These are phyloP conservation scores for Drosophila vallismaia DNA, from an alignment of 2,888 invertebrate genomes.

Conservation along the genomic window DNA sequence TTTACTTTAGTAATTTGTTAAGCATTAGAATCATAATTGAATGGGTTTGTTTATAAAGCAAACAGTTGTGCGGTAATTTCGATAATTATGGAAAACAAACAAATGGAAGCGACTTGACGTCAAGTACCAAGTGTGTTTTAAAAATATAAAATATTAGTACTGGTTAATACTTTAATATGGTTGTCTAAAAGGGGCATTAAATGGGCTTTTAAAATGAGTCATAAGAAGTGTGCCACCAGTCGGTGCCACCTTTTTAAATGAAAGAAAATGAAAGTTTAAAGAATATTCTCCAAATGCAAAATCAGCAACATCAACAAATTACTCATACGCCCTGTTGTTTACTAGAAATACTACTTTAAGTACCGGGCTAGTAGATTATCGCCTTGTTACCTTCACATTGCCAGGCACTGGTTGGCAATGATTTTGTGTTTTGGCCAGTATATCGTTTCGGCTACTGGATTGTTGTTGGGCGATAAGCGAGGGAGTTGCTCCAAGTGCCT, in stretches of 20 bases:
- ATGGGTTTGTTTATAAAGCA: slow-evolving; percentile 16
- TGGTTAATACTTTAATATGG: not conserved
- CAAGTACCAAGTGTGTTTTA: slow-evolving; percentile 2
- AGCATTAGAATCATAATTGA: slow-evolving; percentile 28
- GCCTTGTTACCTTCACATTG: slow-evolving; percentile 4
- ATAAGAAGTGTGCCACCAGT: not conserved
- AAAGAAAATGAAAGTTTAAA: not conserved
- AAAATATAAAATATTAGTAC: not conserved
- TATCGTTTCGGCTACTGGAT: slow-evolving; percentile 55
- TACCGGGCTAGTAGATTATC: slow-evolving; percentile 3
- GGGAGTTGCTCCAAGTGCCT: slow-evolving; percentile 48
- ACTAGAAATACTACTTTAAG: slow-evolving; percentile 4
- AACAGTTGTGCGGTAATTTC: not conserved
- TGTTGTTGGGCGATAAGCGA: slow-evolving; percentile 57
- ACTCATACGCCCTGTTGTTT: slow-evolving; percentile 8
- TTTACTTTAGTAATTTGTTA: slow-evolving; percentile 43
- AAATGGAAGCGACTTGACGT: slow-evolving; percentile 1
- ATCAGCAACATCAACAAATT: not conserved
- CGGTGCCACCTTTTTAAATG: not conserved
- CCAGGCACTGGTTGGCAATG: slow-evolving; percentile 8
- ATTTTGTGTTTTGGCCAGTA: slow-evolving; percentile 13
- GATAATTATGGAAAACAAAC: slow-evolving; percentile 33
- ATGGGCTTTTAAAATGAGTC: not conserved
- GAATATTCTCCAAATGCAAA: not conserved
- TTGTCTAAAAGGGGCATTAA: not conserved